phyloP scores from a whole-genome alignment of 2,888 invertebrate genomes.

The Euproctis similis region DNA sequence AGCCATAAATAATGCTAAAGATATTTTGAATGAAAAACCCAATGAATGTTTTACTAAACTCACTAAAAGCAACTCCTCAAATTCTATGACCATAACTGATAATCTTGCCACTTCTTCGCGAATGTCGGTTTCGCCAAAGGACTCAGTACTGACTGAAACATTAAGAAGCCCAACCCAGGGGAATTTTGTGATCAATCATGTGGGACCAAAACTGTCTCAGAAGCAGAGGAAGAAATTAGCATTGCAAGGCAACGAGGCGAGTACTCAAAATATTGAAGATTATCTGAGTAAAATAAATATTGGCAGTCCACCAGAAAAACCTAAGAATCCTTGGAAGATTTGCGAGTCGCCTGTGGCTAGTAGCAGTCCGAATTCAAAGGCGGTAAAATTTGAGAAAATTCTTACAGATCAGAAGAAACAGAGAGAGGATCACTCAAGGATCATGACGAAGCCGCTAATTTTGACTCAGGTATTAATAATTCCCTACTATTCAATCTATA shows the following conservation, averaged over 20 bases:
- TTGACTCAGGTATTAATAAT: slow-evolving; percentile 82
- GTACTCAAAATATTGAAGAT: slow-evolving; percentile 41
- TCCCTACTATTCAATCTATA: no score
- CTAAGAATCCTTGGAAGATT: slow-evolving; percentile 68
- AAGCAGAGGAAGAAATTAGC: slow-evolving; percentile 79
- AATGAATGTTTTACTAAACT: slow-evolving; percentile 55
- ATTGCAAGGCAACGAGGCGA: slow-evolving; percentile 51
- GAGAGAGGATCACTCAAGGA: slow-evolving; percentile 81
- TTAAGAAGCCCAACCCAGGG: slow-evolving; percentile 48
- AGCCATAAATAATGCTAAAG: slow-evolving; percentile 55
- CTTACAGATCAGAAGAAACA: slow-evolving; percentile 84
- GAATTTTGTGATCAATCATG: slow-evolving; percentile 51
- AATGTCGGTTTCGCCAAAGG: slow-evolving; percentile 55
- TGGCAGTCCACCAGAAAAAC: slow-evolving; percentile 55
- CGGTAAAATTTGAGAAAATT: slow-evolving; percentile 72
- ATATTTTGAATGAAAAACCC: slow-evolving; percentile 52
- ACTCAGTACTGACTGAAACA: slow-evolving; percentile 36
- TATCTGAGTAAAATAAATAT: slow-evolving; percentile 41
- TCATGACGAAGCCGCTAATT: slow-evolving; percentile 82
- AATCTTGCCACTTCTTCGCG: slow-evolving; percentile 34
- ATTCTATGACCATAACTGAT: slow-evolving; percentile 33
- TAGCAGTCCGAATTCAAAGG: slow-evolving; percentile 56
- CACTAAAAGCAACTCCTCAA: slow-evolving; percentile 43
- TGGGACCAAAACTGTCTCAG: slow-evolving; percentile 77
- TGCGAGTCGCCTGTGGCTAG: slow-evolving; percentile 41